A percentile compares a stretch with the other conserved stretches of the same genome.
These are phyloP conservation scores for Troides aeacus DNA, from an alignment of 2,888 invertebrate species.

Conservation along the genomic window DNA sequence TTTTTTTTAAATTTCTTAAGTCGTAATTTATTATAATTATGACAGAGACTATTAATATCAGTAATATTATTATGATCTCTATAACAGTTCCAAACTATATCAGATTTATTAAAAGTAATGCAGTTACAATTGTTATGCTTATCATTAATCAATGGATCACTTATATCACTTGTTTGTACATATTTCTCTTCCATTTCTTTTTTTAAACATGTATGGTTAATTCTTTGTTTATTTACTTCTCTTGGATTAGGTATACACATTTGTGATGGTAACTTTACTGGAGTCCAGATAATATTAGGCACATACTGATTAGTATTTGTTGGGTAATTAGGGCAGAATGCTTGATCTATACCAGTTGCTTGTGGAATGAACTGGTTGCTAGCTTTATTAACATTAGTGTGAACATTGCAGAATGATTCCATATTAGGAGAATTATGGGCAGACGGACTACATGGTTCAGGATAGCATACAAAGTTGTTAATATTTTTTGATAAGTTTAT, in stretches of 20 bases:
- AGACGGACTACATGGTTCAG: slow-evolving; percentile 45
- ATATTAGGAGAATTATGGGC: background rate
- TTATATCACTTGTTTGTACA: slow-evolving; percentile 5
- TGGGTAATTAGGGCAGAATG: background rate
- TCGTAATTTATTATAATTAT: background rate
- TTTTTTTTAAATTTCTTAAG: background rate
- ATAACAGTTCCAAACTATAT: background rate
- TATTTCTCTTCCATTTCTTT: slow-evolving; percentile 3
- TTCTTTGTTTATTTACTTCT: slow-evolving; percentile 12
- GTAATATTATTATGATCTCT: background rate
- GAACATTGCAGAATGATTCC: background rate
- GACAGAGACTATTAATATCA: background rate
- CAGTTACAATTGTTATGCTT: background rate
- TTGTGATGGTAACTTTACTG: slow-evolving; percentile 12
- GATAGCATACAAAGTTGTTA: slow-evolving; percentile 38
- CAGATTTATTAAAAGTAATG: background rate
- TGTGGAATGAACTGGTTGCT: background rate
- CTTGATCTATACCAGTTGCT: background rate
- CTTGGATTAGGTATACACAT: background rate
- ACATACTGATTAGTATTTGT: background rate
- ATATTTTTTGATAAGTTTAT: slow-evolving; percentile 36
- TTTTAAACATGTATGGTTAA: slow-evolving; percentile 1
- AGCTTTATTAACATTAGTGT: slow-evolving; percentile 1
- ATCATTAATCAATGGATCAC: background rate
- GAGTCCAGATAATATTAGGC: slow-evolving; percentile 13